Conservation (phyloP, 2,888 invertebrate species). For the Polydrusus pterygomalis region DNA sequence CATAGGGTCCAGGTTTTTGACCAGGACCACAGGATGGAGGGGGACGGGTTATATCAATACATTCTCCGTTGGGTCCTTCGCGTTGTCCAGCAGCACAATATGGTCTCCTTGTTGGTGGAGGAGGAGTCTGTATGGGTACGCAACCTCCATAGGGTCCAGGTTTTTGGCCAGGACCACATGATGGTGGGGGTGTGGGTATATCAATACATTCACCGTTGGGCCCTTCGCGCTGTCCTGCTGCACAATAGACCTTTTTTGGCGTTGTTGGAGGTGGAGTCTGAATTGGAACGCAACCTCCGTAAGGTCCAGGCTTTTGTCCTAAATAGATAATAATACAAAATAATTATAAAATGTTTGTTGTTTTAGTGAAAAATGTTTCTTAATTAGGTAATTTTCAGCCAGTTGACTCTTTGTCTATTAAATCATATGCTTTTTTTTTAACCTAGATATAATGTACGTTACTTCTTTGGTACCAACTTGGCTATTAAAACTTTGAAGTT, state of each 20-base stretch:
- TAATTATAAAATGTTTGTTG: no score
- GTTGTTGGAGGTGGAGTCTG: constrained; percentile 14
- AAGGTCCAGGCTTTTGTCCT: constrained; percentile 17
- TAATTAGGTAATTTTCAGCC: no score
- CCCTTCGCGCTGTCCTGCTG: constrained; percentile 39
- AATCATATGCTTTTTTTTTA: no score
- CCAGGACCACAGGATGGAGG: constrained; percentile 37
- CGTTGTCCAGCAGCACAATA: constrained; percentile 42
- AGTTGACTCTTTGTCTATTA: no score
- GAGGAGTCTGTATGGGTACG: constrained; percentile 39
- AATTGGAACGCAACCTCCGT: constrained; percentile 27
- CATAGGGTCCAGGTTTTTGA: constrained; percentile 34
- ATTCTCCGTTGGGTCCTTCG: constrained; percentile 60
- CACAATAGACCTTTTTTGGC: constrained; percentile 43
- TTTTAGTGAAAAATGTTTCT: no score
- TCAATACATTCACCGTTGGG: constrained; percentile 49
- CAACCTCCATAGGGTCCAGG: constrained; percentile 20
- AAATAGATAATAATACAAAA: no score
- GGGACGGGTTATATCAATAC: constrained; percentile 28
- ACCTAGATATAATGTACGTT: no score
- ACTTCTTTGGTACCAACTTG: no score
- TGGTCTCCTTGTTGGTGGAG: constrained; percentile 1
- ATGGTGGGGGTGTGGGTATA: not conserved
- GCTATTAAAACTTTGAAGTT: no score
- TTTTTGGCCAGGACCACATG: constrained; percentile 19